Evolutionary conservation across 1,140 invertebrate genomes (phyloP).

Genomic region (Psilanteris sp.): DNA sequence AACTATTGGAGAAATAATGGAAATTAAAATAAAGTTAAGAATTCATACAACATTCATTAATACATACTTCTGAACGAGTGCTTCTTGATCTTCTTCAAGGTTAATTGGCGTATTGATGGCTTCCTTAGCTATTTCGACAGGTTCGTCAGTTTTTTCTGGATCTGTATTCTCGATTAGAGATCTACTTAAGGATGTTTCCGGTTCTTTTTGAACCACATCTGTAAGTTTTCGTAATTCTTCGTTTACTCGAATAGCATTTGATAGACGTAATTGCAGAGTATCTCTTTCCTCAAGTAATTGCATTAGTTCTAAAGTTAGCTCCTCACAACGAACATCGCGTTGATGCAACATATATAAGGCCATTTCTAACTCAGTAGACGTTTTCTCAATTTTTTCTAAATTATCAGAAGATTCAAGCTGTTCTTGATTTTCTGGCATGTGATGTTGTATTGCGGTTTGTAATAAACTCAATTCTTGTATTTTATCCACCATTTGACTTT

Average conservation of each 20-base stretch:
- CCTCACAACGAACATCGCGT: slow-evolving; percentile 92
- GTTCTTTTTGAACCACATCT: slow-evolving; percentile 69
- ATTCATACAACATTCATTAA: too few relatives aligned
- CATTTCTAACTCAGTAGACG: slow-evolving; percentile 85
- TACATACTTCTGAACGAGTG: slow-evolving; percentile 76
- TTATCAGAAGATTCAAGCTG: too few relatives aligned
- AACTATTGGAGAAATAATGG: too few relatives aligned
- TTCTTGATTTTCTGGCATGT: slow-evolving; percentile 35
- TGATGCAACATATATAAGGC: slow-evolving; percentile 92
- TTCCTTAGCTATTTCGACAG: slow-evolving; percentile 75
- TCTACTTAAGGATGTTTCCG: slow-evolving; percentile 20
- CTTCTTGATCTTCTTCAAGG: slow-evolving; percentile 67
- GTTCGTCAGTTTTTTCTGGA: slow-evolving; percentile 68
- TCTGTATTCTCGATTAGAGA: slow-evolving; percentile 67
- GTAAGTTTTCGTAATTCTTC: slow-evolving; percentile 79
- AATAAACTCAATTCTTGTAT: slow-evolving; percentile 81
- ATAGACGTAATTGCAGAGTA: slow-evolving; percentile 88
- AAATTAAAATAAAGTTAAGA: too few relatives aligned
- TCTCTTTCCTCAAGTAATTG: slow-evolving; percentile 91
- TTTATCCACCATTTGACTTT: slow-evolving; percentile 83
- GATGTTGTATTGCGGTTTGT: slow-evolving; percentile 64
- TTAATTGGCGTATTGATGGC: slow-evolving; percentile 69
- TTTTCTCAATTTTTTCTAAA: neutral
- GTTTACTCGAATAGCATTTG: slow-evolving; percentile 87
- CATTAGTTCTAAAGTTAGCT: slow-evolving; percentile 91